phyloP scores from a whole-genome alignment of 2,797 vertebrate genomes.

The Enteromius viviparus region DNA sequence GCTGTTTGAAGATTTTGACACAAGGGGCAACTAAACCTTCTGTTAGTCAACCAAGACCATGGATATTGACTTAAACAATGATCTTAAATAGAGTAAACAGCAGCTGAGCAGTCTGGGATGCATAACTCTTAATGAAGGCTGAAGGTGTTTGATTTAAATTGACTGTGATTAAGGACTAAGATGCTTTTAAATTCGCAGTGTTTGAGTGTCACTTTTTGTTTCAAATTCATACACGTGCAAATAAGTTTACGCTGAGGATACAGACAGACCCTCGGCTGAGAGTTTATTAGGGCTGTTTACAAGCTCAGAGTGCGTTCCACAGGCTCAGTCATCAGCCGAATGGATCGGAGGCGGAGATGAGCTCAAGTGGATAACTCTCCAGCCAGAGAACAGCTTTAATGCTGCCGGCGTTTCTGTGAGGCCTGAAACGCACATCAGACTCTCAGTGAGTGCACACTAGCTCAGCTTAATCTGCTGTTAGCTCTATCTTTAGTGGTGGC shows the following conservation, averaged over 20 bases:
- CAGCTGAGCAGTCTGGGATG: conserved; percentile 17
- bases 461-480: conserved; percentile 31
- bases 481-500: conserved; percentile 18
- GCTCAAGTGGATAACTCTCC: conserved; percentile 54
- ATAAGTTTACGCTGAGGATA: conserved; percentile 34
- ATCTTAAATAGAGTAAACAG: conserved; percentile 2
- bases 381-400: conserved; percentile 64
- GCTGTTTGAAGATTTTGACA: neutral
- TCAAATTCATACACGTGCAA: conserved; percentile 42
- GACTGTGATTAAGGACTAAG: conserved; percentile 37
- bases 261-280: conserved; percentile 23
- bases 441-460: conserved; percentile 57
- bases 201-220: conserved; percentile 41
- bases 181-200: conserved; percentile 34
- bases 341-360: conserved; percentile 54
- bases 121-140: neutral
- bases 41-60: neutral
- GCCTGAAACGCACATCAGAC: conserved; percentile 62
- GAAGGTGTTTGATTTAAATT: conserved; percentile 40
- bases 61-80: neutral
- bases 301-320: conserved; percentile 24
- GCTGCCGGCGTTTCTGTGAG: conserved; percentile 54
- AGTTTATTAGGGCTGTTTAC: conserved; percentile 59
- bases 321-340: conserved; percentile 44
- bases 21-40: conserved; percentile 1